phyloP scores from a whole-genome alignment of 2,113 vertebrate species.

The Pelvicachromis taeniatus region DNA sequence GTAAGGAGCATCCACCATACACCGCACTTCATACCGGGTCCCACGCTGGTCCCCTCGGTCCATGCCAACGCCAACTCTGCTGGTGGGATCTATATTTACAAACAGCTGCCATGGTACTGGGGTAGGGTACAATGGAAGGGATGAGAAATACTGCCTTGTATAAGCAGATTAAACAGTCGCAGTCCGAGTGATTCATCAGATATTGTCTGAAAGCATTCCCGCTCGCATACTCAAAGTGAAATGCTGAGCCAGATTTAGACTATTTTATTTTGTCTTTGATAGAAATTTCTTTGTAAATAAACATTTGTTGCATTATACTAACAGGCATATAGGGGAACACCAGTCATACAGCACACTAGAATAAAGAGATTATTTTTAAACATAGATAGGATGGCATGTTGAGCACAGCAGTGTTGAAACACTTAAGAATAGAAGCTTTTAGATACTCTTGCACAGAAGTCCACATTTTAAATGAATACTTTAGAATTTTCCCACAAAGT shows the following conservation, averaged over 20 bases:
- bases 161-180: background rate
- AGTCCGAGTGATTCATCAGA: background rate
- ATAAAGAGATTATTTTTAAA: conserved; percentile 2
- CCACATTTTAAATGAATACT: conserved; percentile 32
- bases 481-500: conserved; percentile 21
- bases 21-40: conserved; percentile 41
- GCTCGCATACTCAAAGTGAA: background rate
- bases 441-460: conserved; percentile 37
- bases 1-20: conserved; percentile 53
- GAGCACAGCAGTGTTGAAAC: conserved; percentile 30
- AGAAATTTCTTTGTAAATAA: conserved; percentile 58
- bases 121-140: background rate
- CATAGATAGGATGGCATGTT: conserved; percentile 14
- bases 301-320: conserved; percentile 42
- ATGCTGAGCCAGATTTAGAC: background rate
- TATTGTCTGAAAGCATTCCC: background rate
- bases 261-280: conserved; percentile 36
- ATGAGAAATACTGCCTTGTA: background rate
- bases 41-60: conserved; percentile 41
- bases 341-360: conserved; percentile 32
- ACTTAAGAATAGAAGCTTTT: background rate
- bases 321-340: conserved; percentile 41
- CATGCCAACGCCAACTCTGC: conserved; percentile 65
- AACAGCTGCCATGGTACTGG: conserved; percentile 66
- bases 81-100: conserved; percentile 79